Conservation (phyloP, 1,140 invertebrate genomes). For the Amyelois transitella region DNA sequence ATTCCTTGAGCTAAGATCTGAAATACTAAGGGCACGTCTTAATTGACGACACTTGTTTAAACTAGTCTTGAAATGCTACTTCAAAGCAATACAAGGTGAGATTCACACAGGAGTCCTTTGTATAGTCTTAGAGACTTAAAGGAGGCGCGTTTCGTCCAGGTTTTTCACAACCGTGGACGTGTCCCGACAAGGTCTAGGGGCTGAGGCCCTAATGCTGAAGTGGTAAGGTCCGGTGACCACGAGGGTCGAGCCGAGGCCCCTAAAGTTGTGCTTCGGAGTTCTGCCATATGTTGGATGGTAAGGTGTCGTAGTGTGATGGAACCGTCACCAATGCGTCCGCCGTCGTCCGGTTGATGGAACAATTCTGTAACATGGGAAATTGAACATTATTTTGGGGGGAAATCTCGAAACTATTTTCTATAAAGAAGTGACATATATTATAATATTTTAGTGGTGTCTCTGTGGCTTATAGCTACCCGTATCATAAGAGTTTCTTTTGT, state of each 20-base stretch:
- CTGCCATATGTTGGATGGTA: slow-evolving; percentile 70
- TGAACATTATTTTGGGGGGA: background rate
- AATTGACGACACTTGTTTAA: background rate
- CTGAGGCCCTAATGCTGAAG: slow-evolving; percentile 29
- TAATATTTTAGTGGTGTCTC: too few relatives aligned
- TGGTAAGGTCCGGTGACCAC: slow-evolving; percentile 22
- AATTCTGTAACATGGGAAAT: slow-evolving; percentile 74
- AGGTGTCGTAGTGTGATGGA: slow-evolving; percentile 81
- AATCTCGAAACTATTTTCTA: too few relatives aligned
- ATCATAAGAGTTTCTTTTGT: too few relatives aligned
- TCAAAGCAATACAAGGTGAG: background rate
- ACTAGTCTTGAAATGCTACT: background rate
- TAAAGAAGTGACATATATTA: too few relatives aligned
- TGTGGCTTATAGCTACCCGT: too few relatives aligned
- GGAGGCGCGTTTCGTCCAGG: slow-evolving; percentile 32
- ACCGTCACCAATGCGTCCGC: slow-evolving; percentile 82
- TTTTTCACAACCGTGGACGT: slow-evolving; percentile 53
- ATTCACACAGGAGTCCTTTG: slow-evolving; percentile 20
- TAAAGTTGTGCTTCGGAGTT: slow-evolving; percentile 59
- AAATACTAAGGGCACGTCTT: background rate
- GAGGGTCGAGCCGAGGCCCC: slow-evolving; percentile 19
- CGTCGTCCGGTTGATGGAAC: slow-evolving; percentile 76
- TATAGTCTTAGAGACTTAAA: slow-evolving; percentile 21
- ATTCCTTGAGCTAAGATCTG: background rate
- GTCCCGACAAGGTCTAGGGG: slow-evolving; percentile 13